phyloP scores from a whole-genome alignment of 1,140 invertebrate genomes.

The Lepidostoma basale region DNA sequence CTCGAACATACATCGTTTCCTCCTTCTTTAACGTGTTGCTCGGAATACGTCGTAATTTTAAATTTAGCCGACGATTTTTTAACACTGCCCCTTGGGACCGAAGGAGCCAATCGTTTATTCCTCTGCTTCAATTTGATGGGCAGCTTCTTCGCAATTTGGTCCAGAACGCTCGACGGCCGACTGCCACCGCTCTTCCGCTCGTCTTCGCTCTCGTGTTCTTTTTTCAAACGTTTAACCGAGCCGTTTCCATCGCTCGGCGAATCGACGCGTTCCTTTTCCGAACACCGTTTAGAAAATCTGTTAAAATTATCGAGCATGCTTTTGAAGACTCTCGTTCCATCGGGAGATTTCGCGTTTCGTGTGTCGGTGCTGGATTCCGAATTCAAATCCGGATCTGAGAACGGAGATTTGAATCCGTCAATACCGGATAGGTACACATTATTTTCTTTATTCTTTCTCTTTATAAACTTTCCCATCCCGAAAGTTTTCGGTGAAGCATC shows the following conservation, averaged over 20 bases:
- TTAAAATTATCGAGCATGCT: constrained; percentile 37
- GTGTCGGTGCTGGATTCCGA: constrained; percentile 7
- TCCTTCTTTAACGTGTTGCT: constrained; percentile 50
- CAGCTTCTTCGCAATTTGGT: constrained; percentile 25
- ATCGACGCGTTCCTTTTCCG: neutral
- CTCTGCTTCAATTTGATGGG: constrained; percentile 23
- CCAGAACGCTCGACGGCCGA: constrained; percentile 1
- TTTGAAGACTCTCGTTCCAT: constrained; percentile 34
- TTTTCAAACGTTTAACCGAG: constrained; percentile 19
- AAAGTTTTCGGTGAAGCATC: constrained; percentile 15
- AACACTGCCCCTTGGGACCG: constrained; percentile 30
- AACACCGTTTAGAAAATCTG: constrained; percentile 29
- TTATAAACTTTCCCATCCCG: constrained; percentile 43
- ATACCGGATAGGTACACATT: neutral
- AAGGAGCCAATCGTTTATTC: constrained; percentile 35
- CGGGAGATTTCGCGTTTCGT: constrained; percentile 23
- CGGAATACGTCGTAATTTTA: constrained; percentile 57
- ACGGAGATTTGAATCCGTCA: constrained; percentile 3
- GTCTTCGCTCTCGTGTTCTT: constrained; percentile 8
- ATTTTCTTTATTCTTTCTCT: constrained; percentile 24
- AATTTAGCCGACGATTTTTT: constrained; percentile 53
- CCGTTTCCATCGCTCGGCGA: neutral
- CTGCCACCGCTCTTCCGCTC: neutral
- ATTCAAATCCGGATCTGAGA: neutral
- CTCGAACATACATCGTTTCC: constrained; percentile 50